phyloP scores from a whole-genome alignment of 2,797 vertebrate genomes.

The Vipera ursinii region DNA sequence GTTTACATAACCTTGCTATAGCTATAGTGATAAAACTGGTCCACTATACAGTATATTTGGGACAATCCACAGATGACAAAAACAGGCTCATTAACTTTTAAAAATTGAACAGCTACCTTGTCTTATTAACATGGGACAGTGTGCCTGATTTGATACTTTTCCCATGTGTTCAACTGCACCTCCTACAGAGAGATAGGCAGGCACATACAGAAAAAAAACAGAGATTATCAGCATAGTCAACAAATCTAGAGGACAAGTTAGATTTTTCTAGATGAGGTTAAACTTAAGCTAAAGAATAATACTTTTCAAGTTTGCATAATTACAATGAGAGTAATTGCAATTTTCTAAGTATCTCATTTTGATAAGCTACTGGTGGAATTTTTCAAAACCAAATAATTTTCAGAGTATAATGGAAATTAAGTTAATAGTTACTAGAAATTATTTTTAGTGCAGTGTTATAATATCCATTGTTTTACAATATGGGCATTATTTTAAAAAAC shows the following conservation, averaged over 20 bases:
- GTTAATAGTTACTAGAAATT: neutral
- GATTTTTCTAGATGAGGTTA: neutral
- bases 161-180: neutral
- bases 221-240: neutral
- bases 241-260: neutral
- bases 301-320: neutral
- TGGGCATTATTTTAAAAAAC: neutral
- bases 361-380: neutral
- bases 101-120: neutral
- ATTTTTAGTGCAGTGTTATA: neutral
- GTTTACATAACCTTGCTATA: neutral
- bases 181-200: neutral
- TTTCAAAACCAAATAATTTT: neutral
- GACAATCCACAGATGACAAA: neutral
- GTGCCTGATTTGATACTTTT: neutral
- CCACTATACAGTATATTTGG: neutral
- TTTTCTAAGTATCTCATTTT: neutral
- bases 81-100: neutral
- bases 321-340: neutral
- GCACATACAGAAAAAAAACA: neutral
- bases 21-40: neutral
- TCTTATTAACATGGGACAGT: neutral
- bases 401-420: neutral
- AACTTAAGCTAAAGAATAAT: neutral
- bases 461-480: neutral